These are phyloP conservation scores for Marisa cornuarietis DNA, from an alignment of 1,140 invertebrate genomes.

Conservation along the genomic window DNA sequence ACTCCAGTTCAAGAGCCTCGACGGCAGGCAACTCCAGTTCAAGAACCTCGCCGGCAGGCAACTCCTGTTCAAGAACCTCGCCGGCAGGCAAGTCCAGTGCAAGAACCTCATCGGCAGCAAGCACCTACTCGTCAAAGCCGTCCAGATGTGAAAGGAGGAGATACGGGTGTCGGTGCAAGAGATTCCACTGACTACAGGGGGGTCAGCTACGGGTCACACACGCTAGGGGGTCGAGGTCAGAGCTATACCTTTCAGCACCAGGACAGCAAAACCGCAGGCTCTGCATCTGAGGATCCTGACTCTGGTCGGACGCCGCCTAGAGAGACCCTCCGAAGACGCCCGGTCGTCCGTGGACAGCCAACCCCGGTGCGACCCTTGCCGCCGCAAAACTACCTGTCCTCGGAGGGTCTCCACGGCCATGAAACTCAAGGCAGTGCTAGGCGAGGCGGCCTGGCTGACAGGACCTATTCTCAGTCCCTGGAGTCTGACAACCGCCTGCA, in stretches of 20 bases:
- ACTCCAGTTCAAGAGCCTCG: neutral
- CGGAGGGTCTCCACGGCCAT: neutral
- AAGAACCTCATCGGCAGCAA: neutral
- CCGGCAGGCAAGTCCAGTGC: neutral
- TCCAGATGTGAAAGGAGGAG: neutral
- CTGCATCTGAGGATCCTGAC: too few relatives aligned
- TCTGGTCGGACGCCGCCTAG: too few relatives aligned
- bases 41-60: neutral
- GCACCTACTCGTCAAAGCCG: neutral
- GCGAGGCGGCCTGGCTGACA: neutral
- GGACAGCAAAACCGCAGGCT: neutral
- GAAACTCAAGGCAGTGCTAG: neutral
- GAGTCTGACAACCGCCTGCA: neutral
- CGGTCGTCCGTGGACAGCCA: slow-evolving; percentile 1
- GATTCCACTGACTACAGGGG: slow-evolving; percentile 11
- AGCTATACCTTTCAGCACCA: slow-evolving; percentile 27
- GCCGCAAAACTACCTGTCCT: neutral
- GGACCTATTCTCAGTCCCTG: neutral
- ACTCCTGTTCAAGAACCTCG: neutral
- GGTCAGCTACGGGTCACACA: slow-evolving; percentile 28
- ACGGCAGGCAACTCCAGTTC: neutral
- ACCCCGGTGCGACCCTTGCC: neutral
- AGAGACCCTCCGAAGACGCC: neutral
- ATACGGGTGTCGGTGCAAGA: neutral
- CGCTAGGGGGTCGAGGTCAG: slow-evolving; percentile 27